A percentile compares a stretch with the other conserved stretches of the same genome.
Conservation (phyloP, 2,113 vertebrate species). For the Otolemur garnettii region DNA sequence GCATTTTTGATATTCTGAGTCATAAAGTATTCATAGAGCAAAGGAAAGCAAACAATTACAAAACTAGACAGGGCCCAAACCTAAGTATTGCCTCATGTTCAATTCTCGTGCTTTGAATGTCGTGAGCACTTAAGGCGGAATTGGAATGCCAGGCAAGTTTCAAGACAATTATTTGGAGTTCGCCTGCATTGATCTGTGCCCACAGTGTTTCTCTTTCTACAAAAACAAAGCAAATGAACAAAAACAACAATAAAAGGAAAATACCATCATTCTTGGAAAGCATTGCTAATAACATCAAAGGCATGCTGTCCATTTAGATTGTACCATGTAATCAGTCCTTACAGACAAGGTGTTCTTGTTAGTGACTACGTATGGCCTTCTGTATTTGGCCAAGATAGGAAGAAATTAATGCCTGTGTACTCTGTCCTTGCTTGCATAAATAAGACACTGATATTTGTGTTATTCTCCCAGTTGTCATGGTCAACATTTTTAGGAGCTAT, state of each 20-base stretch:
- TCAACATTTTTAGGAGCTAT: neutral
- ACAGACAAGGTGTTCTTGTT: neutral
- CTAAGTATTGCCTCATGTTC: conserved; percentile 12
- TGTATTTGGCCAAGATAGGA: neutral
- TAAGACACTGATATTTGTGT: neutral
- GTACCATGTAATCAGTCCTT: neutral
- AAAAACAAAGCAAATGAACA: conserved; percentile 35
- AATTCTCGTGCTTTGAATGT: conserved; percentile 64
- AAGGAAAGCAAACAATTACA: conserved; percentile 74
- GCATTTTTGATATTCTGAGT: conserved; percentile 75
- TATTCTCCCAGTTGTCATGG: neutral
- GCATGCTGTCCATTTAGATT: neutral
- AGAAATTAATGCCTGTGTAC: neutral
- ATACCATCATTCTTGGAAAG: neutral
- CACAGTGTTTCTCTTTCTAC: neutral
- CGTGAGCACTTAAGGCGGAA: conserved; percentile 36
- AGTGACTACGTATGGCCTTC: neutral
- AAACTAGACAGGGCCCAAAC: conserved; percentile 39
- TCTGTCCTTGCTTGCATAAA: neutral
- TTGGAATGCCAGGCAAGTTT: conserved; percentile 52
- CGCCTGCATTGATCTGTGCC: neutral
- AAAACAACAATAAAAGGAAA: neutral
- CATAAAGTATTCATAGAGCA: conserved; percentile 81
- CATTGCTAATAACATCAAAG: neutral
- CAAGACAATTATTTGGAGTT: conserved; percentile 52